These are phyloP conservation scores for Rhingia campestris DNA, from an alignment of 2,888 invertebrate species.

Conservation along the genomic window DNA sequence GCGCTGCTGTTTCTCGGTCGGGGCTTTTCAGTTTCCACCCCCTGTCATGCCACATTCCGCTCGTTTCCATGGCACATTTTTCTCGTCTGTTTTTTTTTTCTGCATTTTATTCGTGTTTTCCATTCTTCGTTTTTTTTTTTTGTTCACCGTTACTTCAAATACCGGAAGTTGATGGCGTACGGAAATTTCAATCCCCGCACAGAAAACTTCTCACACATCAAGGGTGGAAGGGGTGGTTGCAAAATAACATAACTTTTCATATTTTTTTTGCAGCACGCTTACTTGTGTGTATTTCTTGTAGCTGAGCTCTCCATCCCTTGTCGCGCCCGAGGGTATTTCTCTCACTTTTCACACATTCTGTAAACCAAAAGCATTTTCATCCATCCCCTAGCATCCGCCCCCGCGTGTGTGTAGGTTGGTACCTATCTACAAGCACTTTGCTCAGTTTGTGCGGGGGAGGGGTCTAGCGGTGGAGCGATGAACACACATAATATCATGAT, in stretches of 20 bases:
- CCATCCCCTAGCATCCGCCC: background rate
- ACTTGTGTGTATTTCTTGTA: slow-evolving; percentile 10
- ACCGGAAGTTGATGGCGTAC: slow-evolving; percentile 71
- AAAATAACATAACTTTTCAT: slow-evolving; percentile 70
- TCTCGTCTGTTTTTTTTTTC: slow-evolving; percentile 14
- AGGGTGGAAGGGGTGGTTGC: slow-evolving; percentile 17
- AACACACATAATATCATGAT: slow-evolving; percentile 73
- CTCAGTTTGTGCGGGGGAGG: slow-evolving; percentile 1
- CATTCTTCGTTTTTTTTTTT: slow-evolving; percentile 19
- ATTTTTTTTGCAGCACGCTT: slow-evolving; percentile 23
- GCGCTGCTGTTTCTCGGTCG: slow-evolving; percentile 7
- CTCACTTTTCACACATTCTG: slow-evolving; percentile 66
- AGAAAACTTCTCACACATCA: background rate
- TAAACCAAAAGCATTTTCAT: slow-evolving; percentile 65
- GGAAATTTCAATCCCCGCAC: slow-evolving; percentile 57
- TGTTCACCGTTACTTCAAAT: slow-evolving; percentile 49
- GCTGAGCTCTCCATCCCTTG: background rate
- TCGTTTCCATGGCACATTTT: slow-evolving; percentile 57
- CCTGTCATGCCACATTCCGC: background rate
- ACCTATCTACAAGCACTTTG: background rate
- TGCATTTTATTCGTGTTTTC: slow-evolving; percentile 10
- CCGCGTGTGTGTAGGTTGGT: background rate
- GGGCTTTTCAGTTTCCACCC: slow-evolving; percentile 17
- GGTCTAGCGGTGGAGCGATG: slow-evolving; percentile 19
- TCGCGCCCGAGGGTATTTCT: slow-evolving; percentile 20